These are phyloP conservation scores for Plectus sambesii DNA, from an alignment of 1,140 invertebrate genomes.

Conservation along the genomic window DNA sequence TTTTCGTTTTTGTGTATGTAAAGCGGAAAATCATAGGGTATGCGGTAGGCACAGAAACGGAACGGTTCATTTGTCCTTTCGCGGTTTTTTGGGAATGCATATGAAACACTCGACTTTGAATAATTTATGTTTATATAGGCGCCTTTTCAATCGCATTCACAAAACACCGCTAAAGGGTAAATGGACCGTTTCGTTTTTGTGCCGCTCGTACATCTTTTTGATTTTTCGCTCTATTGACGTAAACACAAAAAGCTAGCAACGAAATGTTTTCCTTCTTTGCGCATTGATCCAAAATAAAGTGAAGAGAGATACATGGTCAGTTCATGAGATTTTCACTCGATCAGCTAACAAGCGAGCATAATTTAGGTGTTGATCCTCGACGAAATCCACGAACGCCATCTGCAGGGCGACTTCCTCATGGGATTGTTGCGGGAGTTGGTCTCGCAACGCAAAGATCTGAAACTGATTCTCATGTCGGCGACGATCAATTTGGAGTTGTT, in stretches of 20 bases:
- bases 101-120: no score
- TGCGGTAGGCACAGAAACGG: no score
- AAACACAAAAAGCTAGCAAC: no score
- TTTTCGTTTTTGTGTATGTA: slow-evolving; percentile 9
- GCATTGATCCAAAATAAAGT: slow-evolving; percentile 47
- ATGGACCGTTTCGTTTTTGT: neutral
- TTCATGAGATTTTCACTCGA: slow-evolving; percentile 46
- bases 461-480: slow-evolving; percentile 93
- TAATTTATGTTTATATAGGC: no score
- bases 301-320: slow-evolving; percentile 26
- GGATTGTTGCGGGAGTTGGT: slow-evolving; percentile 76
- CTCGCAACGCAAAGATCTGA: slow-evolving; percentile 64
- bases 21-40: neutral
- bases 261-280: neutral
- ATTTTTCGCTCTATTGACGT: no score
- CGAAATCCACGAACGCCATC: slow-evolving; percentile 88
- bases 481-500: slow-evolving; percentile 94
- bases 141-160: no score
- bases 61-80: no score
- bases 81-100: no score
- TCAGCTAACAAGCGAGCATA: no score
- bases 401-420: slow-evolving; percentile 85
- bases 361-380: slow-evolving; percentile 79
- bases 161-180: no score
- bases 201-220: neutral